These are phyloP conservation scores for Dicerorhinus sumatrensis DNA, from an alignment of 2,113 vertebrate genomes.

Conservation along the genomic window DNA sequence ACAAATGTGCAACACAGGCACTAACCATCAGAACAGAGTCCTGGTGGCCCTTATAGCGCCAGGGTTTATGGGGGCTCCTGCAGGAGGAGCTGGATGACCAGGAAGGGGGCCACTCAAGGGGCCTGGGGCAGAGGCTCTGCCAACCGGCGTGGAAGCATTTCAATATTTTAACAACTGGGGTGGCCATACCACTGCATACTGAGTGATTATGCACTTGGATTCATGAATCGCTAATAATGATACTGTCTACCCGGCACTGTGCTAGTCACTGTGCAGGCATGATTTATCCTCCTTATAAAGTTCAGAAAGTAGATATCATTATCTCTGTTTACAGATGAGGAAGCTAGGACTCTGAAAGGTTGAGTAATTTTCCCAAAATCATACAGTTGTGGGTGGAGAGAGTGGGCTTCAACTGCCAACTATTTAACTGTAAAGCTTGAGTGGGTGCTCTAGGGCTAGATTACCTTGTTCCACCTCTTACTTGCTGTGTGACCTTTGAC, in stretches of 20 bases:
- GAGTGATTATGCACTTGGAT: background rate
- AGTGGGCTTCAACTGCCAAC: background rate
- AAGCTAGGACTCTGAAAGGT: background rate
- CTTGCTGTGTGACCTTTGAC: background rate
- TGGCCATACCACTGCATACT: background rate
- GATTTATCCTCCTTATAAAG: background rate
- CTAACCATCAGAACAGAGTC: background rate
- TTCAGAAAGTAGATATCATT: background rate
- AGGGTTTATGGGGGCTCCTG: background rate
- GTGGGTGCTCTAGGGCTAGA: background rate
- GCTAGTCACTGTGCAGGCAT: background rate
- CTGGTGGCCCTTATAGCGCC: background rate
- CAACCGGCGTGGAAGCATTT: background rate
- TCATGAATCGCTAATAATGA: background rate
- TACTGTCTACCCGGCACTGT: background rate
- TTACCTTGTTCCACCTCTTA: background rate
- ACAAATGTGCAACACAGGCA: background rate
- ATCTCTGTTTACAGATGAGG: background rate
- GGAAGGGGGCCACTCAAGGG: background rate
- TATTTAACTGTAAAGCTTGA: constrained; percentile 3
- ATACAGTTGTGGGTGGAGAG: background rate
- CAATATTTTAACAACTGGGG: background rate
- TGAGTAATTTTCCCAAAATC: background rate
- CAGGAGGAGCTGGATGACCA: background rate
- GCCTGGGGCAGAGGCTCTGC: background rate